Evolutionary conservation across 1,140 invertebrate genomes (phyloP), one percentile per base, ranked within the genome.

Genomic region (Pseudomyrmex sp.): DNA sequence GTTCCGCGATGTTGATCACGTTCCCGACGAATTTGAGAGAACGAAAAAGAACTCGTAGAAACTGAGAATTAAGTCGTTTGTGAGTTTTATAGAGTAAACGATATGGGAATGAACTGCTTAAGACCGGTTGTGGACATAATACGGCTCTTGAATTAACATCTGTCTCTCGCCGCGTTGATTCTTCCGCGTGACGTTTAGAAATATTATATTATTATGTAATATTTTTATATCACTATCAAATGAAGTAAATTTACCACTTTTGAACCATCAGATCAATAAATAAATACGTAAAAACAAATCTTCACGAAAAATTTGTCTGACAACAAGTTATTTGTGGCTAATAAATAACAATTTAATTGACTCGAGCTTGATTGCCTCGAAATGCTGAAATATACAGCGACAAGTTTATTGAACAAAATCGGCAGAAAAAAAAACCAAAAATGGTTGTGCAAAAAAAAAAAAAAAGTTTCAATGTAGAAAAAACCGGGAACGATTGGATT

Each of bases 1-100:
- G 44, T 66, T 80, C 66, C 10, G 66, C 66, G 70, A 82, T 82
- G 80, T 54, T 82, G 72, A 74, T 75, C 80, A 82, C 80, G 72
- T 75, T 63, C 50, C 79, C 80, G 61, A 75, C 80, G 80, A 82
- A 73, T 82, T 82, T 58, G 48, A 20, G 26, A 20, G 72, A 69
- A 58, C 20, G 12, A 52, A 73, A 73, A 80, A 74, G 46, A 58
- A 26, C 59, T 74, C 61, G 58, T 63, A 76, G 35, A 48, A 63
- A 63, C 26, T 7, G 48, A 44, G 26, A 82, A 82, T 75, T 26
- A 56, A 69, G 76, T n/a, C 66, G 66, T 80, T 80, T 59, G 66
- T 80, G 59, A 76, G 35, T 73, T 74, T 82, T 82, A 63, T 76
- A 58, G 70, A 72, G 44, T 83, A 84, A 82, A 84, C 23, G 62